These are phyloP conservation scores for Caenorhabditis uteleia DNA, from an alignment of 2,888 invertebrate species.

Conservation along the genomic window DNA sequence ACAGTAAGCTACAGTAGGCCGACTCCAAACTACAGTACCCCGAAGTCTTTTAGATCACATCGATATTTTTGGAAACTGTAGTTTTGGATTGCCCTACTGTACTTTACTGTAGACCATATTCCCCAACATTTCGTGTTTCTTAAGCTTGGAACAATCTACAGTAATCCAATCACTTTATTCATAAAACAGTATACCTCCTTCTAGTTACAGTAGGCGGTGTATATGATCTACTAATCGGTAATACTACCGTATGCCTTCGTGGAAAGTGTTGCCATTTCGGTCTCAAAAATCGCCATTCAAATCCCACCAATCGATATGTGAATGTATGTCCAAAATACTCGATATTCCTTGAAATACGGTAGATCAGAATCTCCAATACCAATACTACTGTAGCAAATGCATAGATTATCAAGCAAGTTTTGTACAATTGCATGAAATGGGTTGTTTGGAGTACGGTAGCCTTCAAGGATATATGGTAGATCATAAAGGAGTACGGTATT, in stretches of 20 bases:
- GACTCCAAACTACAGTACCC: too few relatives aligned
- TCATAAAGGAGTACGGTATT: too few relatives aligned
- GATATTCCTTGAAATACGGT: slow-evolving; percentile 11
- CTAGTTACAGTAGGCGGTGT: slow-evolving; percentile 14
- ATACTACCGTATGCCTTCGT: slow-evolving; percentile 28
- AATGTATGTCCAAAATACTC: slow-evolving; percentile 18
- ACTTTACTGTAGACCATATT: too few relatives aligned
- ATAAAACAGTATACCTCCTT: slow-evolving; percentile 20
- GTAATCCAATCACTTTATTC: too few relatives aligned
- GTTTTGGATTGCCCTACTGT: too few relatives aligned
- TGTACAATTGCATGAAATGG: slow-evolving; percentile 36
- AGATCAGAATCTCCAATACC: slow-evolving; percentile 13
- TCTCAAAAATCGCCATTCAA: slow-evolving; percentile 27
- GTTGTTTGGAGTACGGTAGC: slow-evolving; percentile 24
- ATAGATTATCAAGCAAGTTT: slow-evolving; percentile 15
- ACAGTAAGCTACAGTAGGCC: too few relatives aligned
- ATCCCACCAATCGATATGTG: slow-evolving; percentile 19
- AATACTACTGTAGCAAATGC: slow-evolving; percentile 8
- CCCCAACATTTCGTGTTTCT: too few relatives aligned
- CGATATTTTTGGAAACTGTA: too few relatives aligned
- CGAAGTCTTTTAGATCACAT: too few relatives aligned
- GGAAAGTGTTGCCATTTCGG: slow-evolving; percentile 31
- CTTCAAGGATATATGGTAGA: slow-evolving; percentile 6
- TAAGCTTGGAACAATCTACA: too few relatives aligned
- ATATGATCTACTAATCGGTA: slow-evolving; percentile 22